Evolutionary conservation across 2,113 vertebrate species (phyloP).

Genomic region (Tychaedon coryphoeus): DNA sequence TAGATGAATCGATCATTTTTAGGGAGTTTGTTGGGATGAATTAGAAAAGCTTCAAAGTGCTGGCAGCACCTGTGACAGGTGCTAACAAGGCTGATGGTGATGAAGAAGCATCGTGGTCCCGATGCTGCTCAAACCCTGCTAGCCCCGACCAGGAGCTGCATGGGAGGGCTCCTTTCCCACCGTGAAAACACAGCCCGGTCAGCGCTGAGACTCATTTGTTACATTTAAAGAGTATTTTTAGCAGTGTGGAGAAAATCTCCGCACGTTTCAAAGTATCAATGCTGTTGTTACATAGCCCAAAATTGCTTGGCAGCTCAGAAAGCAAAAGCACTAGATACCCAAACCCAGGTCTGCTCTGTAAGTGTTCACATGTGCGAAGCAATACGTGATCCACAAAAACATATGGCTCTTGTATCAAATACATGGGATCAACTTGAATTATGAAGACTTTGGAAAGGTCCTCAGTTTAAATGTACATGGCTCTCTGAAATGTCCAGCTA

Average conservation of each 20-base stretch:
- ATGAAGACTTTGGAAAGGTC: slow-evolving; percentile 52
- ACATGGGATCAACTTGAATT: slow-evolving; percentile 57
- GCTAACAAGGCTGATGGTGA: not conserved
- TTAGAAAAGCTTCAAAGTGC: not conserved
- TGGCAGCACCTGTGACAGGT: not conserved
- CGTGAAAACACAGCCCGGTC: not conserved
- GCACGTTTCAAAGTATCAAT: not conserved
- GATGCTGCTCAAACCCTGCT: not conserved
- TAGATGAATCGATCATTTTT: not conserved
- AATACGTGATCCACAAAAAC: slow-evolving; percentile 33
- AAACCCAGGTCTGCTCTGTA: not conserved
- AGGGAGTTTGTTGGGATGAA: not conserved
- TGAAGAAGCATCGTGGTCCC: not conserved
- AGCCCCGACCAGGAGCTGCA: not conserved
- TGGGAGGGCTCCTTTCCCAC: not conserved
- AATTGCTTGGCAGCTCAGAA: slow-evolving; percentile 9
- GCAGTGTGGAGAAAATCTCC: not conserved
- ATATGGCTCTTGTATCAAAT: slow-evolving; percentile 47
- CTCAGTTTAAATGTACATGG: slow-evolving; percentile 9
- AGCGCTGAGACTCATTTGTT: not conserved
- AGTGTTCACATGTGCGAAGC: slow-evolving; percentile 26
- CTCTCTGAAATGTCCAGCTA: slow-evolving; percentile 49
- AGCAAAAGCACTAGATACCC: not conserved
- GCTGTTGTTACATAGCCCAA: not conserved
- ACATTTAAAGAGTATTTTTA: not conserved